Evolutionary conservation across 2,113 vertebrate species (phyloP).

Genomic region (Amphilophus citrinellus): DNA sequence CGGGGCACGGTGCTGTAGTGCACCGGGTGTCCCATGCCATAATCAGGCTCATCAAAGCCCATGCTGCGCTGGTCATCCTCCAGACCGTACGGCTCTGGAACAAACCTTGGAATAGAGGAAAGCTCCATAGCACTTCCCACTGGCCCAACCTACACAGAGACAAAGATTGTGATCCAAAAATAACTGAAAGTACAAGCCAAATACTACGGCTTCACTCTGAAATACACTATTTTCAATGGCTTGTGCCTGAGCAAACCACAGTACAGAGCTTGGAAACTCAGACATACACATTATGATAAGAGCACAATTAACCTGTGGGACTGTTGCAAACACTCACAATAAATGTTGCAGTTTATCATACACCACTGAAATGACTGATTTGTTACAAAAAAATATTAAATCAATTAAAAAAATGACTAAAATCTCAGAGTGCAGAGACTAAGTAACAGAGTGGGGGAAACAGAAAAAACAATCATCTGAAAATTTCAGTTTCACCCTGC

Average conservation of each 20-base stretch:
- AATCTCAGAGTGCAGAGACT: too few species aligned
- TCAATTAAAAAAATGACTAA: too few species aligned
- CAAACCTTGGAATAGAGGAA: slow-evolving; percentile 84
- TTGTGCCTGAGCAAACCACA: not conserved
- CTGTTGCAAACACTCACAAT: too few species aligned
- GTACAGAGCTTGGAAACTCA: not conserved
- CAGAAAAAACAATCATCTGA: too few species aligned
- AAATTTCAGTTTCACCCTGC: too few species aligned
- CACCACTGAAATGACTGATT: too few species aligned
- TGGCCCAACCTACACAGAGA: slow-evolving; percentile 84
- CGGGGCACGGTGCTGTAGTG: slow-evolving; percentile 91
- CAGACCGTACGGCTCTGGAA: slow-evolving; percentile 89
- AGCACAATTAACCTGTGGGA: not conserved
- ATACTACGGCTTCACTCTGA: not conserved
- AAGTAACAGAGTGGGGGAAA: too few species aligned
- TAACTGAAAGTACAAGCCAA: not conserved
- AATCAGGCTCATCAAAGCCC: slow-evolving; percentile 92
- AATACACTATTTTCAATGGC: not conserved
- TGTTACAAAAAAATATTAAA: too few species aligned
- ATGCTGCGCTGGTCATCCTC: slow-evolving; percentile 96
- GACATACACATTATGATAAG: not conserved
- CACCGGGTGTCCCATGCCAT: slow-evolving; percentile 85
- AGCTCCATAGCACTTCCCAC: slow-evolving; percentile 92
- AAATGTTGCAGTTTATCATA: too few species aligned
- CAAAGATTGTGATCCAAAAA: not conserved